A percentile compares a stretch with the other conserved stretches of the same genome.
Conservation (phyloP, 2,113 vertebrate species). For the Otus sunia region DNA sequence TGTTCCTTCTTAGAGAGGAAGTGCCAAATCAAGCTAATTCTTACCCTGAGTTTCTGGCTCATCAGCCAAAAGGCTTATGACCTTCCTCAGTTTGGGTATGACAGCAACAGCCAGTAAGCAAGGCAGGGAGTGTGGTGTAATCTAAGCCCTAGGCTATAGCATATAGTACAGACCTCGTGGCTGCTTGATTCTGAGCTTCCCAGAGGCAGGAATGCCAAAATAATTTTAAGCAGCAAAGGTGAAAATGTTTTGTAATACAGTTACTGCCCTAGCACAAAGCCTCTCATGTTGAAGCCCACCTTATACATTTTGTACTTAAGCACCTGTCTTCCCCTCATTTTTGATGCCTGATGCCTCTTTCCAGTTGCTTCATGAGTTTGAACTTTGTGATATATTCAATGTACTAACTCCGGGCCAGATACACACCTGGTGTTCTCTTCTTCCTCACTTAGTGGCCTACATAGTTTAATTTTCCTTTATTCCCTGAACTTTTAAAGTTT, state of each 20-base stretch:
- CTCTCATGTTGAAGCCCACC: neutral
- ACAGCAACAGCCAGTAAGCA: neutral
- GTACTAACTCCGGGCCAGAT: neutral
- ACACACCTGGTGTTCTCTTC: neutral
- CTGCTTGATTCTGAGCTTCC: neutral
- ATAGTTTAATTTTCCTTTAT: neutral
- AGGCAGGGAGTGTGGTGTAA: fast-evolving
- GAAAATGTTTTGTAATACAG: neutral
- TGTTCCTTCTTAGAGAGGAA: neutral
- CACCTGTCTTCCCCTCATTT: neutral
- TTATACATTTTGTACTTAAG: fast-evolving
- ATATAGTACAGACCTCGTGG: fast-evolving
- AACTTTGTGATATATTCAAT: neutral
- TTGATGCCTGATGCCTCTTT: neutral
- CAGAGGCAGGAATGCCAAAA: neutral
- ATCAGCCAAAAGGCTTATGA: too few species aligned
- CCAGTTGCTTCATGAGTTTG: neutral
- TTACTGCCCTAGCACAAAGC: fast-evolving
- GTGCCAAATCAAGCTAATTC: fast-evolving
- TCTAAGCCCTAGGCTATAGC: fast-evolving
- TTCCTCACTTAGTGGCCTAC: neutral
- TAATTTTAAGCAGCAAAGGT: too few species aligned
- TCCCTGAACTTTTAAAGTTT: fast-evolving
- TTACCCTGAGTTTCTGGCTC: neutral
- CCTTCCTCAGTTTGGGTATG: neutral